Evolutionary conservation across 92 coral and sea anemone species (phyloP), one percentile per base, ranked within the genome.

Genomic region (Zoanthus solanderi): DNA sequence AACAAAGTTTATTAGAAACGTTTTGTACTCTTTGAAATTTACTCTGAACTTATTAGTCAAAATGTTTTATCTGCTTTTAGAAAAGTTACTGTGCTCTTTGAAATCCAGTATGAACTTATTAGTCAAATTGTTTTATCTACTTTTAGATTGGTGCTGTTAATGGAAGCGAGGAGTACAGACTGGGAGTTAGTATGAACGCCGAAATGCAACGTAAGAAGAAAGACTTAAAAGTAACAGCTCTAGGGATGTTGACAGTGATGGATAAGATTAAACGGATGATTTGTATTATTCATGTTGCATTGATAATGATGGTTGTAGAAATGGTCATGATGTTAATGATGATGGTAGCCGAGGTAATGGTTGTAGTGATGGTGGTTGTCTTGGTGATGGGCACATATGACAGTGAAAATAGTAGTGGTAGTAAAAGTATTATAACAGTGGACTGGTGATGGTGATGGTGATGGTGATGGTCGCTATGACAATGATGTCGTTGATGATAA

Each of bases 151-250:
- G 99, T 16, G 95, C 98, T 28, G 95, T 95, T 7, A 91, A 87
- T 46, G 99, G 98, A 17, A 97, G 99, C 71, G 97, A 94, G 44
- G 99, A 97, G 73, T 94, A 87, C 30, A 92, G 99, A 4, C 85
- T 93, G 50, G 99, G 99, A 29, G 98, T 96, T 28, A 94, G 98
- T 71, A 92, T 97, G 76, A 97, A 97, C 73, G 99, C 99, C 9
- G 96, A 95, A 31, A 82, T 95, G 90, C 78, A 52, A 89, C 93
- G 99, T 97, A 94, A 86, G 95, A 15, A 32, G 29, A 6, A 74
- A 6, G 5, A 12, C 13, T 12, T 75, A 14, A 46, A n/a, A 46
- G 54, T 63, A 63, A 13, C 69, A 63, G 13, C 18, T 63, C 8
- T 17, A 14, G 29, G 16, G 5, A 75, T 48, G 8, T 16, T 75